A percentile compares a stretch with the other conserved stretches of the same genome.
Conservation (phyloP, 2,113 vertebrate genomes). For the Nannobrachium achirus region DNA sequence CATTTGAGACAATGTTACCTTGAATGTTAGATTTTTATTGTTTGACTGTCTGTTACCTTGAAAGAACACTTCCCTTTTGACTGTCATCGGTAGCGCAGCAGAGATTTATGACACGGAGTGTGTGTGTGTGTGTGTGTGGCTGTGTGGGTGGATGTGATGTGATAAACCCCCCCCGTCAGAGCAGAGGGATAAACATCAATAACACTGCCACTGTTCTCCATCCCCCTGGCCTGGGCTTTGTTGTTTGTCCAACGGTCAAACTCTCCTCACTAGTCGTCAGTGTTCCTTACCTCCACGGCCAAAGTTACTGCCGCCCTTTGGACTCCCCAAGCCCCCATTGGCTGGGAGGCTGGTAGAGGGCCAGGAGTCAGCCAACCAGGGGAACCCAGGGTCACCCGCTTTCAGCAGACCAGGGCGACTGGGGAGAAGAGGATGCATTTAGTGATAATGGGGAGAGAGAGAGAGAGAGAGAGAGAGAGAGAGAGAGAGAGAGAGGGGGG, state of each 20-base stretch:
- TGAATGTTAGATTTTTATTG: no score
- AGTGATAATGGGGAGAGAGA: conserved; percentile 29
- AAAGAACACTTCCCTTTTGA: no score
- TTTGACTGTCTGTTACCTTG: no score
- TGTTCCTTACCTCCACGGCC: conserved; percentile 86
- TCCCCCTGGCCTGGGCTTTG: conserved; percentile 24
- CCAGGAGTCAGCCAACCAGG: conserved; percentile 96
- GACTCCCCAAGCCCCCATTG: conserved; percentile 87
- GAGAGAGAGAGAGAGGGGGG: neutral
- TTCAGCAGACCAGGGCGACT: conserved; percentile 93
- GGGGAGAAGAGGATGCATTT: conserved; percentile 46
- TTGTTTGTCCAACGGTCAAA: neutral
- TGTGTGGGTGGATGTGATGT: conserved; percentile 35
- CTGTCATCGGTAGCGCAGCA: no score
- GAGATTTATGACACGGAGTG: neutral
- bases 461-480: neutral
- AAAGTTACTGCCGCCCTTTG: conserved; percentile 89
- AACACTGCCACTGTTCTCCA: conserved; percentile 29
- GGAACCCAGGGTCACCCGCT: conserved; percentile 88
- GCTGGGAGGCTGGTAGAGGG: conserved; percentile 93
- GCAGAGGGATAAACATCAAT: conserved; percentile 50
- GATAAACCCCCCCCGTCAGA: neutral
- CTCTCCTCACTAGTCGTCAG: no score
- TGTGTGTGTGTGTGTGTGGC: conserved; percentile 35
- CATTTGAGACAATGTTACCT: neutral